Percentiles rank a stretch among this genome's conserved stretches.
Evolutionary conservation across 1,140 invertebrate genomes (phyloP).

Genomic region (Andricus grossulariae): DNA sequence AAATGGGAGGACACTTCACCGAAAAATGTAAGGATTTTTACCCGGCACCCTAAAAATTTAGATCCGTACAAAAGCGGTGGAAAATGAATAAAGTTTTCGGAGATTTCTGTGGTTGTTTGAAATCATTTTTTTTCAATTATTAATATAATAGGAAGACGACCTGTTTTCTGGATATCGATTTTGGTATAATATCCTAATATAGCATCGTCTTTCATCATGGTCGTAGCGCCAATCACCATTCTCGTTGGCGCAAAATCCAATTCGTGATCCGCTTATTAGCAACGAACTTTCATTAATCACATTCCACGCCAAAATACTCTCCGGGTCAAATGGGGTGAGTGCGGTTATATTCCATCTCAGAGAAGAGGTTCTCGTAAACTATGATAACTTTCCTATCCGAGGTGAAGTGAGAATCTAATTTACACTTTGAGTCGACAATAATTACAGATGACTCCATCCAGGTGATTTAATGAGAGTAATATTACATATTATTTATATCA

Average conservation of each 20-base stretch:
- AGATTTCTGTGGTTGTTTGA: too few species aligned
- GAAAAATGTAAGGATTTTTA: too few species aligned
- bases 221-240: neutral
- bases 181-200: neutral
- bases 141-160: too few species aligned
- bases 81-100: too few species aligned
- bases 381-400: neutral
- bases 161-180: neutral
- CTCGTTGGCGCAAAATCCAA: neutral
- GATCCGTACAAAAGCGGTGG: too few species aligned
- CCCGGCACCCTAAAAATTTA: too few species aligned
- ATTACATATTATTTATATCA: too few species aligned
- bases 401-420: neutral
- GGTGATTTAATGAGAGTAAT: too few species aligned
- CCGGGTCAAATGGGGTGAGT: neutral
- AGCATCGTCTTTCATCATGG: neutral
- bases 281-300: slow-evolving; percentile 16
- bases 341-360: slow-evolving; percentile 23
- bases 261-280: neutral
- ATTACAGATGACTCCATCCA: neutral
- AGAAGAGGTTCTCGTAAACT: neutral
- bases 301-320: slow-evolving; percentile 2
- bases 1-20: too few species aligned
- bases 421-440: neutral
- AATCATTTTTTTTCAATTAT: too few species aligned